phyloP scores from a whole-genome alignment of 2,113 vertebrate species.

The Crotalus tigris region DNA sequence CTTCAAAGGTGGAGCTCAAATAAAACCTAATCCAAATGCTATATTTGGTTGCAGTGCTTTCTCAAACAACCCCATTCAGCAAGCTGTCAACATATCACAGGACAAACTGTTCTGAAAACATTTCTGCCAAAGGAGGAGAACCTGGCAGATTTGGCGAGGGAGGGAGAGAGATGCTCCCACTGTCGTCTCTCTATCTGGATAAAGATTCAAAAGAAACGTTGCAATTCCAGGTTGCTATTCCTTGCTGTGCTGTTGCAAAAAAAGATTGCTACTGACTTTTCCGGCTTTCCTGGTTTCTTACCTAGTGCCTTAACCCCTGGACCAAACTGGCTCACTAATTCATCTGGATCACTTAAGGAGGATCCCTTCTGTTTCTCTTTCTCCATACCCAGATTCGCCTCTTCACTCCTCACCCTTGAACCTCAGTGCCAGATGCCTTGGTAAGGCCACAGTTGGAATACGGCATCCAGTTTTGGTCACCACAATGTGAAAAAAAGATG shows the following conservation, averaged over 20 bases:
- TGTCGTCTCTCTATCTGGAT: background rate
- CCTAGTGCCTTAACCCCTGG: no score
- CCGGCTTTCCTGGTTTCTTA: no score
- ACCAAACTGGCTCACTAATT: no score
- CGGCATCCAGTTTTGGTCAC: no score
- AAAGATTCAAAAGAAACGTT: background rate
- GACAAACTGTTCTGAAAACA: background rate
- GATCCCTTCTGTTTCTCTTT: no score
- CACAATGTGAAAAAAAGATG: no score
- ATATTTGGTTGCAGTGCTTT: background rate
- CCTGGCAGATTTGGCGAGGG: background rate
- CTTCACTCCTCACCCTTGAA: no score
- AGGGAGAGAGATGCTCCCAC: no score
- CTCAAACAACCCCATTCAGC: background rate
- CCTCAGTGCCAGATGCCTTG: no score
- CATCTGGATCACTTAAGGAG: no score
- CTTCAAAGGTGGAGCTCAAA: background rate
- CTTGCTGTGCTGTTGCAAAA: background rate
- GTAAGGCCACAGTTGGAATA: no score
- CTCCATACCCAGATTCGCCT: no score
- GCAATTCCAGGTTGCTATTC: background rate
- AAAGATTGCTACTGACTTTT: background rate
- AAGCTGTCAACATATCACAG: constrained; percentile 5
- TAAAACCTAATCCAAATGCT: constrained; percentile 8
- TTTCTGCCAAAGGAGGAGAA: background rate